Evolutionary conservation across 2,113 vertebrate genomes (phyloP).

Genomic region (Ictalurus furcatus): DNA sequence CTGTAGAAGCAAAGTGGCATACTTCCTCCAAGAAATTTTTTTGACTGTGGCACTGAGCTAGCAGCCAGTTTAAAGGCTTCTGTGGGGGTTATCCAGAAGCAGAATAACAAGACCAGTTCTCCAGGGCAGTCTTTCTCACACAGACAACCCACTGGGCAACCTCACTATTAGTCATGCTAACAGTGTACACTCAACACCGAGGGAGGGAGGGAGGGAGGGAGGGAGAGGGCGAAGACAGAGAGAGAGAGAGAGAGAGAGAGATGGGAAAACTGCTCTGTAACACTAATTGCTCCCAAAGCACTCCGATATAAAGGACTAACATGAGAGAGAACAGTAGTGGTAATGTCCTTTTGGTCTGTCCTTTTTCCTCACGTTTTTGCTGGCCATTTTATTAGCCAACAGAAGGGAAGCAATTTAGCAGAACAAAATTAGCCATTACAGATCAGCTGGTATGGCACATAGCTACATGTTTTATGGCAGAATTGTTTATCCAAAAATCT

Average conservation of each 20-base stretch:
- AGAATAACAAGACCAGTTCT: conserved; percentile 49
- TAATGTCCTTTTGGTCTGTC: not conserved
- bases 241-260: conserved; percentile 51
- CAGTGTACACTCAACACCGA: conserved; percentile 16
- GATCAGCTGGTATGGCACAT: not conserved
- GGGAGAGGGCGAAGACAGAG: conserved; percentile 52
- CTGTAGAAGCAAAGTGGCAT: not conserved
- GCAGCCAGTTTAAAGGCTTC: conserved; percentile 7
- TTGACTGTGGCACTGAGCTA: not conserved
- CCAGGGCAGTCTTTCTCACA: conserved; percentile 38
- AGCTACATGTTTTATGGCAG: not conserved
- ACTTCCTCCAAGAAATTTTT: not conserved
- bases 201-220: conserved; percentile 5
- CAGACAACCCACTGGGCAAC: conserved; percentile 41
- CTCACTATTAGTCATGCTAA: conserved; percentile 51
- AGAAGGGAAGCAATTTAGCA: not conserved
- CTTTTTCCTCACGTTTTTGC: not conserved
- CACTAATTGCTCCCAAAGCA: conserved; percentile 56
- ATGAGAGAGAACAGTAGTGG: not conserved
- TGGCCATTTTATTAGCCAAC: not conserved
- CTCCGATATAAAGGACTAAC: conserved; percentile 4
- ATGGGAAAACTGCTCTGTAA: conserved; percentile 35
- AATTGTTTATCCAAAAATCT: not conserved
- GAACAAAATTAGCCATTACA: not conserved
- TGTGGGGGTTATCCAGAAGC: not conserved